A percentile compares a stretch with the other conserved stretches of the same genome.
Evolutionary conservation across 2,888 invertebrate species (phyloP).

Genomic region (Standfussiana lucernea): DNA sequence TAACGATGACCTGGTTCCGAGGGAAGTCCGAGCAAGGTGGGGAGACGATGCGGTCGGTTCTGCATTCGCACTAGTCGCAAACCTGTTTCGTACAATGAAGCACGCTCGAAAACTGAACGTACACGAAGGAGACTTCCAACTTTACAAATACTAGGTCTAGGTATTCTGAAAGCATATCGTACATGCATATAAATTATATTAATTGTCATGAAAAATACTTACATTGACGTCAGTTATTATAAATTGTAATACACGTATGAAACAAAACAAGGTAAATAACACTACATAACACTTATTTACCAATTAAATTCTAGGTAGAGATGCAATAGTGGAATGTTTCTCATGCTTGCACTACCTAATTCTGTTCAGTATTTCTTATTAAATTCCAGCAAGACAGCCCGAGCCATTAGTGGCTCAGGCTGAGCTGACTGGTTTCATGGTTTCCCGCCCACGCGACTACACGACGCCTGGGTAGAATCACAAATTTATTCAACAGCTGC

Average conservation of each 20-base stretch:
- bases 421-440: conserved; percentile 87
- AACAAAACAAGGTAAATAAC: conserved; percentile 50
- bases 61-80: conserved; percentile 62
- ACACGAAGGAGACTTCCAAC: conserved; percentile 13
- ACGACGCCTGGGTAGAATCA: conserved; percentile 84
- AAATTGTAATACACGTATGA: conserved; percentile 29
- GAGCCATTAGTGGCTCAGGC: conserved; percentile 73
- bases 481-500: conserved; percentile 82
- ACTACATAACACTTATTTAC: conserved; percentile 45
- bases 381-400: conserved; percentile 65
- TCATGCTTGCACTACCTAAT: conserved; percentile 35
- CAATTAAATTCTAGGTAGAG: conserved; percentile 44
- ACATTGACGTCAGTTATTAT: conserved; percentile 43
- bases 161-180: conserved; percentile 12
- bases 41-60: conserved; percentile 68
- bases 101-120: conserved; percentile 45
- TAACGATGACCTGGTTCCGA: conserved; percentile 88
- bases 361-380: conserved; percentile 33
- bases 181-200: background rate
- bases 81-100: conserved; percentile 60
- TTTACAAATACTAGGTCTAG: background rate
- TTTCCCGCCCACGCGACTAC: conserved; percentile 89
- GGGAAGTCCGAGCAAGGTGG: conserved; percentile 83
- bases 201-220: conserved; percentile 14
- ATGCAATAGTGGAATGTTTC: conserved; percentile 28